Evolutionary conservation across 1,140 invertebrate species (phyloP).

Genomic region (Drosophila watanabei): DNA sequence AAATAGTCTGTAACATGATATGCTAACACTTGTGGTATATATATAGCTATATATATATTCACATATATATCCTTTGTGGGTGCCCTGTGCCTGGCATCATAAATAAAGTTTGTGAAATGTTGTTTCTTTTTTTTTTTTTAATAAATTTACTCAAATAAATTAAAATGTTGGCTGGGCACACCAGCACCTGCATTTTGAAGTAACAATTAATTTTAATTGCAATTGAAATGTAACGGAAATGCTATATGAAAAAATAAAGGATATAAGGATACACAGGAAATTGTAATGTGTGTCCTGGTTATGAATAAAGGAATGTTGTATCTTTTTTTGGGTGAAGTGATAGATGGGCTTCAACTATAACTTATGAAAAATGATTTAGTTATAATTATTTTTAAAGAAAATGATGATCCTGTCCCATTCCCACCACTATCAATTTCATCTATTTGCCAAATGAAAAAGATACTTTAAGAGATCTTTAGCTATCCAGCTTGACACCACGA

Average conservation of each 20-base stretch:
- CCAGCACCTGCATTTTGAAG: conserved; percentile 37
- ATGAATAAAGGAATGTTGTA: conserved; percentile 9
- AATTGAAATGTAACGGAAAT: conserved; percentile 76
- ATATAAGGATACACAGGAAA: conserved; percentile 25
- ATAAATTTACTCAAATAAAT: conserved; percentile 84
- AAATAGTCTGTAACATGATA: conserved; percentile 84
- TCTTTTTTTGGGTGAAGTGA: neutral
- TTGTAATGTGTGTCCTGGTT: conserved; percentile 6
- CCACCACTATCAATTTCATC: conserved; percentile 40
- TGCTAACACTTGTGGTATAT: conserved; percentile 74
- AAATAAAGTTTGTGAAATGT: conserved; percentile 76
- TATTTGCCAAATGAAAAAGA: neutral
- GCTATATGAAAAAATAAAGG: conserved; percentile 17
- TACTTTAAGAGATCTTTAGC: conserved; percentile 21
- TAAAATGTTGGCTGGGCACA: conserved; percentile 52
- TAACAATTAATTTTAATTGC: conserved; percentile 82
- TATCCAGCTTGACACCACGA: conserved; percentile 23
- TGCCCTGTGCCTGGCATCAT: conserved; percentile 41
- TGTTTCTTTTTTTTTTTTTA: conserved; percentile 65
- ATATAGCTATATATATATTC: neutral
- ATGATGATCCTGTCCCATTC: neutral
- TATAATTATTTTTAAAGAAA: neutral
- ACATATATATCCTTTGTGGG: neutral
- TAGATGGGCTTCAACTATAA: neutral
- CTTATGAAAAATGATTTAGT: neutral